A percentile compares a stretch with the other conserved stretches of the same genome.
Evolutionary conservation across 2,113 vertebrate genomes (phyloP).

Genomic region (Trochalopteron elliotii): DNA sequence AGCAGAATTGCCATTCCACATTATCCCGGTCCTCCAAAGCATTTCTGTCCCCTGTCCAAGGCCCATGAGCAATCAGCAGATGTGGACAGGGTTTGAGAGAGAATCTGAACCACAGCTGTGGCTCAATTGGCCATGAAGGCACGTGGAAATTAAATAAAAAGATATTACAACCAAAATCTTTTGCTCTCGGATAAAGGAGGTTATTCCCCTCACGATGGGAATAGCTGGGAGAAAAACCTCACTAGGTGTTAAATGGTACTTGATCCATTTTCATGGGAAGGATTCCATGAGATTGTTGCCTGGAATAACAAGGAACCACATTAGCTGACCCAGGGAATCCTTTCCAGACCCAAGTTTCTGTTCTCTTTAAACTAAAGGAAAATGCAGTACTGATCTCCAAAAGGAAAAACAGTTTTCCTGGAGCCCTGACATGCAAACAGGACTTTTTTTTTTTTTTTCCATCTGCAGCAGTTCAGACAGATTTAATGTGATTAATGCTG

Average conservation of each 20-base stretch:
- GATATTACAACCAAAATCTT: not conserved
- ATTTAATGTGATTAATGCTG: conserved; percentile 44
- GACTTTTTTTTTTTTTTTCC: not conserved
- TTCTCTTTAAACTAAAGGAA: not conserved
- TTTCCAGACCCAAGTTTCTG: not conserved
- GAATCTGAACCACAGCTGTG: not conserved
- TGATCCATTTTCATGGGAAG: not conserved
- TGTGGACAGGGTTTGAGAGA: not conserved
- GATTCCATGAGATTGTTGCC: not conserved
- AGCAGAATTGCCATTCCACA: not conserved
- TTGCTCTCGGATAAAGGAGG: not conserved
- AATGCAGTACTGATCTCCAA: not conserved
- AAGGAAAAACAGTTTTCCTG: conserved; percentile 1
- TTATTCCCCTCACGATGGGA: not conserved
- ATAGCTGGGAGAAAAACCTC: not conserved
- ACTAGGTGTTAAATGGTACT: not conserved
- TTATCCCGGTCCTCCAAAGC: not conserved
- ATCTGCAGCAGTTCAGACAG: conserved; percentile 42
- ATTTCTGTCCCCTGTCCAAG: not conserved
- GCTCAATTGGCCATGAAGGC: not conserved
- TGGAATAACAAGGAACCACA: not conserved
- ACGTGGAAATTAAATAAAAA: not conserved
- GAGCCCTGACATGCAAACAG: not conserved
- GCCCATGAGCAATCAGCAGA: not conserved
- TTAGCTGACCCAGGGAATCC: not conserved